Percentiles rank a stretch among this genome's conserved stretches.
Evolutionary conservation across 2,888 invertebrate species (phyloP).

Genomic region (Tinea trinotella): DNA sequence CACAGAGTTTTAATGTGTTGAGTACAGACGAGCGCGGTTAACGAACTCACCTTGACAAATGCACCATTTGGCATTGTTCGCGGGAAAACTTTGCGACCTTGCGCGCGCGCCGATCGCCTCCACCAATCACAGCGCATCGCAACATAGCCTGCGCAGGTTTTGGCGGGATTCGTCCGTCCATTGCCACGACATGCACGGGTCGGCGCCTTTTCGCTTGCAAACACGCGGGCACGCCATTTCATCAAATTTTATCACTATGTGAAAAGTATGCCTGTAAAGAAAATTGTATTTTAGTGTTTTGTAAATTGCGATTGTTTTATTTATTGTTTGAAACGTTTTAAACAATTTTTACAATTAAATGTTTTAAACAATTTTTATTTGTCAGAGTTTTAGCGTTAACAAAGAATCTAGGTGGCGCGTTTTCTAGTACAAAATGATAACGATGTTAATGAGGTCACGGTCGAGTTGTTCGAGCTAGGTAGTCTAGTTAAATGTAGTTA

Average conservation of each 20-base stretch:
- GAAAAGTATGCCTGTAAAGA: background rate
- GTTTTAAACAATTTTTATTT: too few species aligned
- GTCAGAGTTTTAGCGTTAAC: too few species aligned
- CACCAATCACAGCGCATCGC: constrained; percentile 17
- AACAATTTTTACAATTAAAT: too few species aligned
- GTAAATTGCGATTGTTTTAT: too few species aligned
- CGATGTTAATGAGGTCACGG: constrained; percentile 35
- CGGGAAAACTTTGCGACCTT: constrained; percentile 72
- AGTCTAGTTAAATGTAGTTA: background rate
- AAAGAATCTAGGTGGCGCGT: constrained; percentile 1
- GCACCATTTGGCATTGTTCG: constrained; percentile 74
- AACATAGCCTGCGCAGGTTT: constrained; percentile 45
- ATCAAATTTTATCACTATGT: background rate
- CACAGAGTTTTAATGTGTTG: too few species aligned
- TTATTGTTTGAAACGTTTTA: too few species aligned
- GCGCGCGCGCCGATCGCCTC: constrained; percentile 50
- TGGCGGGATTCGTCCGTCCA: constrained; percentile 40
- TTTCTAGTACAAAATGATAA: constrained; percentile 17
- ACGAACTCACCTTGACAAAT: constrained; percentile 74
- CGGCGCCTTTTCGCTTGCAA: background rate
- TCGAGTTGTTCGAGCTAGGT: constrained; percentile 29
- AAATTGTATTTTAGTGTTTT: background rate
- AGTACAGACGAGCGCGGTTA: constrained; percentile 54
- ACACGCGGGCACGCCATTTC: constrained; percentile 11
- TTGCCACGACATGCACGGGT: background rate